Conservation (phyloP, 2,888 invertebrate species). For the Byasa hedistus region DNA sequence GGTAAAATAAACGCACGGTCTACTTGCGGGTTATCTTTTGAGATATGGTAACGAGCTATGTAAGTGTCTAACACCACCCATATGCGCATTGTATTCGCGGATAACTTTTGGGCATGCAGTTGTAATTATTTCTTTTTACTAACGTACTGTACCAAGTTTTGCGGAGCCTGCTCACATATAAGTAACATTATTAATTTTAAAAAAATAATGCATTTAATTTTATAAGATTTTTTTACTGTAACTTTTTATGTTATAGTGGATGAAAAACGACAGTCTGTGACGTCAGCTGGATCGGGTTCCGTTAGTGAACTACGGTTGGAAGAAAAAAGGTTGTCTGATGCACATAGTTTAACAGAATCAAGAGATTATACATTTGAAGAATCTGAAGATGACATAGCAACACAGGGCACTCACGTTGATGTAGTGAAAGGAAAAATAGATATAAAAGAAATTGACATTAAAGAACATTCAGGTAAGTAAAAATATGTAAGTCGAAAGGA, state of each 20-base stretch:
- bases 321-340: constrained; percentile 74
- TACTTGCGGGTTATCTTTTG: too few relatives aligned
- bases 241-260: constrained; percentile 11
- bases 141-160: too few relatives aligned
- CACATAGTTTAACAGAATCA: constrained; percentile 73
- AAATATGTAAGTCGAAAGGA: not conserved
- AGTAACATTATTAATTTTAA: too few relatives aligned
- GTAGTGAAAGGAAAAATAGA: constrained; percentile 56
- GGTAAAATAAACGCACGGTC: too few relatives aligned
- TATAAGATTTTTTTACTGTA: not conserved
- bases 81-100: too few relatives aligned
- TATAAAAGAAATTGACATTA: constrained; percentile 53
- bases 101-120: too few relatives aligned
- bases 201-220: too few relatives aligned
- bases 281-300: constrained; percentile 71
- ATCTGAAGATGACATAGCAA: constrained; percentile 75
- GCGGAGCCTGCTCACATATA: too few relatives aligned
- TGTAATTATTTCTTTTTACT: too few relatives aligned
- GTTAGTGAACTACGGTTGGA: constrained; percentile 67
- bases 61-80: too few relatives aligned
- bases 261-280: constrained; percentile 69
- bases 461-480: constrained; percentile 36
- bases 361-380: constrained; percentile 77
- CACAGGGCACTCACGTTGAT: constrained; percentile 68
- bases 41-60: too few relatives aligned